These are phyloP conservation scores for Luscinia luscinia DNA, from an alignment of 2,797 vertebrate genomes.

Conservation along the genomic window DNA sequence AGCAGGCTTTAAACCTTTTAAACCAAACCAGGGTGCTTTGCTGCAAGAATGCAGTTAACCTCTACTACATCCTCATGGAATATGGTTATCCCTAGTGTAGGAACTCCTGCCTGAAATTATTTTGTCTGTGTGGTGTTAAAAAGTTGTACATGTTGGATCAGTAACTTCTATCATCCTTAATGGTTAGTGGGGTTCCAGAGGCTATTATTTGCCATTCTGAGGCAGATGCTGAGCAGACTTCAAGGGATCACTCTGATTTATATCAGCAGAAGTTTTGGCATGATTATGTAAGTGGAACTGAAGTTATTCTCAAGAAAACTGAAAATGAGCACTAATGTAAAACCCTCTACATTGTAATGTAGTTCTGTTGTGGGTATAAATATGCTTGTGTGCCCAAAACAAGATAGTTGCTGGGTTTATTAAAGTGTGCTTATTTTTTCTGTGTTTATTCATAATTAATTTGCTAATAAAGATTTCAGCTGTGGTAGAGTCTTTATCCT, in stretches of 20 bases:
- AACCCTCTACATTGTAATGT: fast-evolving
- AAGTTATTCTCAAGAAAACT: not conserved
- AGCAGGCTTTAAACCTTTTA: not conserved
- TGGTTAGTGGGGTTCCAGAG: not conserved
- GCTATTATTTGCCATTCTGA: not conserved
- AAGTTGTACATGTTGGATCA: not conserved
- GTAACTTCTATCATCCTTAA: not conserved
- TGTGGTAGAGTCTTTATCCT: conserved; percentile 23
- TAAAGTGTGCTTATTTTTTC: not conserved
- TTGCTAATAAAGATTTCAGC: conserved; percentile 58
- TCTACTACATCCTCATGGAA: not conserved
- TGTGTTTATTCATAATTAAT: conserved; percentile 48
- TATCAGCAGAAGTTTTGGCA: not conserved
- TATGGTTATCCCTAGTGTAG: not conserved
- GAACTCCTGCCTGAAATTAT: not conserved
- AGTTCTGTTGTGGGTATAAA: not conserved
- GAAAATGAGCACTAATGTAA: not conserved
- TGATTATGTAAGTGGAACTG: not conserved
- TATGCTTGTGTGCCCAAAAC: not conserved
- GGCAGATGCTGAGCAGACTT: not conserved
- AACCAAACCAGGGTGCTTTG: not conserved
- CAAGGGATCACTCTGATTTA: not conserved
- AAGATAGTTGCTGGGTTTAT: not conserved
- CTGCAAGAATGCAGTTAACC: not conserved
- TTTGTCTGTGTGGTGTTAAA: not conserved